Percentiles rank a stretch among this genome's conserved stretches.
phyloP scores from a whole-genome alignment of 2,888 invertebrate species.

The Rhyacophila evoluta region DNA sequence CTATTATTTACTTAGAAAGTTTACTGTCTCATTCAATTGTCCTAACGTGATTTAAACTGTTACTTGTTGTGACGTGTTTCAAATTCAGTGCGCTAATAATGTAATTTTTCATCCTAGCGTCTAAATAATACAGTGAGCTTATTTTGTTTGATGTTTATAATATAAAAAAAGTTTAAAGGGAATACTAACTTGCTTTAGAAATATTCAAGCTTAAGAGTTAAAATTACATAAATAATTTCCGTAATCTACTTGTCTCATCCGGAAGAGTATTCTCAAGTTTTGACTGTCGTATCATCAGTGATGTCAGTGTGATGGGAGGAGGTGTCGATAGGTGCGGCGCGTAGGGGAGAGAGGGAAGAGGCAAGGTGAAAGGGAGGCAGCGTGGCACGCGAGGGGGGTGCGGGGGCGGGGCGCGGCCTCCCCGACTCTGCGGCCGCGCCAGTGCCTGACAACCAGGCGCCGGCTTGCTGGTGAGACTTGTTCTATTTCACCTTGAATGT shows the following conservation, averaged over 20 bases:
- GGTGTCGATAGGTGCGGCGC: constrained; percentile 26
- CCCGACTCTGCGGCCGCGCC: constrained; percentile 54
- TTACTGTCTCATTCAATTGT: neutral
- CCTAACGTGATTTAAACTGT: neutral
- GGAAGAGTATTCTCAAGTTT: neutral
- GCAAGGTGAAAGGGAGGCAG: constrained; percentile 55
- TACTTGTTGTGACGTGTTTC: neutral
- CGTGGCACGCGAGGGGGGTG: constrained; percentile 57
- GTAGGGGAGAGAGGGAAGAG: neutral
- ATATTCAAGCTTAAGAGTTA: neutral
- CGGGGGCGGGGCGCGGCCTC: constrained; percentile 55
- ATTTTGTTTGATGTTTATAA: neutral
- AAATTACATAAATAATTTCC: neutral
- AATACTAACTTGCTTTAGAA: neutral
- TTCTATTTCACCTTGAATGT: constrained; percentile 48
- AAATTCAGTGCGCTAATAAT: neutral
- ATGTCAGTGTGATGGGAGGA: constrained; percentile 23
- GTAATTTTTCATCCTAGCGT: neutral
- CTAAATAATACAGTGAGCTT: neutral
- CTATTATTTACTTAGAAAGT: neutral
- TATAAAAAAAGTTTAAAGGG: neutral
- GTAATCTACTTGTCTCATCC: neutral
- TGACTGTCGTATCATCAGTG: neutral
- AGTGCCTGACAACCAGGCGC: constrained; percentile 53
- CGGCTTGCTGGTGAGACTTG: constrained; percentile 54